A percentile compares a stretch with the other conserved stretches of the same genome.
Evolutionary conservation across 2,113 vertebrate species (phyloP).

Genomic region (Tragelaphus buxtoni): DNA sequence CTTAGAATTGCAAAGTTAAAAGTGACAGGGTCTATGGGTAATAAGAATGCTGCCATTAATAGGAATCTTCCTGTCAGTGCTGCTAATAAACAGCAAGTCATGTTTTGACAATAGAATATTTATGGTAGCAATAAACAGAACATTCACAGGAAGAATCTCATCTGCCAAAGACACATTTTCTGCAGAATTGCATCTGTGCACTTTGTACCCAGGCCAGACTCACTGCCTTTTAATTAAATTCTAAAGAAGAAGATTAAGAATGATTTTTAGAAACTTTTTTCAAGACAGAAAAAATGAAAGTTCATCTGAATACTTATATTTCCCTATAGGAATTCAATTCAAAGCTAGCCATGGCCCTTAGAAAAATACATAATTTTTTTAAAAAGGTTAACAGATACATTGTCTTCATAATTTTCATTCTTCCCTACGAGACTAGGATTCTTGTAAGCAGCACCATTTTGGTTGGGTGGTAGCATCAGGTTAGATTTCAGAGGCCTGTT

Average conservation of each 20-base stretch:
- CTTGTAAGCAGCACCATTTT: not conserved
- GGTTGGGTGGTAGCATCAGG: not conserved
- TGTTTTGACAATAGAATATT: constrained; percentile 74
- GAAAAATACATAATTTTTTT: not conserved
- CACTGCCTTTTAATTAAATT: constrained; percentile 65
- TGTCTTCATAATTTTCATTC: not conserved
- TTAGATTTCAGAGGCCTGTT: not conserved
- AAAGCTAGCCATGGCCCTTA: not conserved
- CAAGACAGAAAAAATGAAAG: constrained; percentile 32
- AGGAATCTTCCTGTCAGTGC: constrained; percentile 58
- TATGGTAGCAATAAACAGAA: constrained; percentile 71
- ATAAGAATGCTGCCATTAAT: constrained; percentile 61
- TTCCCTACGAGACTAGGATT: not conserved
- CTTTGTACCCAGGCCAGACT: constrained; percentile 51
- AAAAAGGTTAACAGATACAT: not conserved
- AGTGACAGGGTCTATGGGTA: constrained; percentile 64
- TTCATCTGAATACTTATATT: constrained; percentile 55
- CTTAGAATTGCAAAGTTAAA: constrained; percentile 54
- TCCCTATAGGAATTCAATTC: constrained; percentile 11
- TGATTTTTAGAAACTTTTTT: constrained; percentile 33
- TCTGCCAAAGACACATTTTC: constrained; percentile 56
- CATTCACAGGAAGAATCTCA: constrained; percentile 57
- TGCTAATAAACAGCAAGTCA: constrained; percentile 69
- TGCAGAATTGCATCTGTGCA: constrained; percentile 47
- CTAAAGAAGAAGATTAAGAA: constrained; percentile 44